These are phyloP conservation scores for Brevimyrus niger DNA, from an alignment of 2,113 vertebrate genomes.

Conservation along the genomic window DNA sequence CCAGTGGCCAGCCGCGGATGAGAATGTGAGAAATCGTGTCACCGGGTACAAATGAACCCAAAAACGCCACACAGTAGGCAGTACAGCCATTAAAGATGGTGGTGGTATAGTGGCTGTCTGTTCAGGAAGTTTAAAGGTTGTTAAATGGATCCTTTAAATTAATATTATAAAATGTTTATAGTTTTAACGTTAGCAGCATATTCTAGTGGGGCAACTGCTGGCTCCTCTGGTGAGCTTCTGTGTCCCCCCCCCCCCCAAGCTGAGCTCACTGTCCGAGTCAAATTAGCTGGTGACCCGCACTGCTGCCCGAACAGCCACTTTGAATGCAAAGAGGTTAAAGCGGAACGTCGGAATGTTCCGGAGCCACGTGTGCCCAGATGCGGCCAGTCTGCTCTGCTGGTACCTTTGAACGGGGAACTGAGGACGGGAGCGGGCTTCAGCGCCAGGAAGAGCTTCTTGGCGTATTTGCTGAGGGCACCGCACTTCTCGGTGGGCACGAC, in stretches of 20 bases:
- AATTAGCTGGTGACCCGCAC: neutral
- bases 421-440: conserved; percentile 89
- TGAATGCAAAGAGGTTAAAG: neutral
- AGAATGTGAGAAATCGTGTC: neutral
- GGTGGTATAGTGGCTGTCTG: neutral
- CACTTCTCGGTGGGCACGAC: conserved; percentile 90
- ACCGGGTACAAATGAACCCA: neutral
- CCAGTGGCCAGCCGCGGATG: neutral
- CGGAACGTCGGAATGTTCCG: neutral
- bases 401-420: conserved; percentile 98
- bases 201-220: neutral
- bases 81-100: neutral
- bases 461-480: conserved; percentile 85
- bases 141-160: neutral
- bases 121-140: neutral
- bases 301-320: neutral
- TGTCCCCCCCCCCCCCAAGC: no score
- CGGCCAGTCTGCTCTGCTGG: neutral
- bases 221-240: neutral
- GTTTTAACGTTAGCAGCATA: neutral
- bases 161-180: neutral
- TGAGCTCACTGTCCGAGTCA: no score
- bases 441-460: conserved; percentile 95
- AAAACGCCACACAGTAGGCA: neutral
- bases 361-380: neutral